phyloP scores from a whole-genome alignment of 2,797 vertebrate species.

The Uromys caudimaculatus region DNA sequence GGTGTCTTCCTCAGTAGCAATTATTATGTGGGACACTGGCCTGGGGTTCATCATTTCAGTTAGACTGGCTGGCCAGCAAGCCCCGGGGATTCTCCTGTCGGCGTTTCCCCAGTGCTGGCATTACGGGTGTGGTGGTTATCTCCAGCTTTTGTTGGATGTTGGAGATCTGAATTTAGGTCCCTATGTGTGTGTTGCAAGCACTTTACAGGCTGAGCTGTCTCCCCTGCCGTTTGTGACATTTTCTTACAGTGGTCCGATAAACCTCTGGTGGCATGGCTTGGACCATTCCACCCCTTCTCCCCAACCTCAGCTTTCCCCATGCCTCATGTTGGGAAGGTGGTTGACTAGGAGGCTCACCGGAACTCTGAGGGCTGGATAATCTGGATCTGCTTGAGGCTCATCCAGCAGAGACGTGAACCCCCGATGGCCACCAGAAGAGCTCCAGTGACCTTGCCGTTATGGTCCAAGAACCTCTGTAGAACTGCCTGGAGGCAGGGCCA shows the following conservation, averaged over 20 bases:
- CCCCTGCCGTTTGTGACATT: not conserved
- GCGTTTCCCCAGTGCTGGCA: not conserved
- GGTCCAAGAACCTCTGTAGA: constrained; percentile 79
- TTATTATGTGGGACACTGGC: not conserved
- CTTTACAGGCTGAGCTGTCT: not conserved
- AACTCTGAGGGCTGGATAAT: constrained; percentile 71
- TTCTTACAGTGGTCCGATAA: not conserved
- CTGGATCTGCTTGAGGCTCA: constrained; percentile 79
- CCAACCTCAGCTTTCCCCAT: not conserved
- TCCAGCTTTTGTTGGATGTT: not conserved
- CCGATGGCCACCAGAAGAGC: constrained; percentile 69
- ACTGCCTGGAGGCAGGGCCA: constrained; percentile 38
- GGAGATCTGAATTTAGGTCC: not conserved
- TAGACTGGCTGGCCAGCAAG: not conserved
- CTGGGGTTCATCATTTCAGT: not conserved
- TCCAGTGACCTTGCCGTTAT: constrained; percentile 70
- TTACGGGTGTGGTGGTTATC: not conserved
- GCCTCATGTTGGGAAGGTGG: not conserved
- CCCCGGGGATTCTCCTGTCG: not conserved
- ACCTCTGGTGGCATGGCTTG: too few relatives aligned
- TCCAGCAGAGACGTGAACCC: constrained; percentile 76
- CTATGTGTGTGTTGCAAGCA: not conserved
- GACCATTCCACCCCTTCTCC: not conserved
- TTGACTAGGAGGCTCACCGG: constrained; percentile 59
- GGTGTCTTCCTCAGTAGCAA: not conserved